Percentiles rank a stretch among this genome's conserved stretches.
Evolutionary conservation across 2,797 vertebrate genomes (phyloP).

Genomic region (Pagetopsis macropterus): DNA sequence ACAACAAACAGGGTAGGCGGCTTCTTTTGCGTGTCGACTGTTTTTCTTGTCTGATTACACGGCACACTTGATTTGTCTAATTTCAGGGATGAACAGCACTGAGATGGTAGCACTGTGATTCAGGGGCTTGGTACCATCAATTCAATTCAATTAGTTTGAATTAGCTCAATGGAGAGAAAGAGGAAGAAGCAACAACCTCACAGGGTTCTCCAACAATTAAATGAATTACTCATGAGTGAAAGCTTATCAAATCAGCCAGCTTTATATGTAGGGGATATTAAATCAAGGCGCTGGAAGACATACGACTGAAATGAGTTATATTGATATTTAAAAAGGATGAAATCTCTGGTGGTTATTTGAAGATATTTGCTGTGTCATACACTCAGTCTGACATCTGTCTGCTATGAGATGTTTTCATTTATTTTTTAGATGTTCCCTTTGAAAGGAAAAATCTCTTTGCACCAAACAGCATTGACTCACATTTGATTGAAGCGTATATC

Average conservation of each 20-base stretch:
- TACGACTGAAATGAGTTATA: slow-evolving; percentile 56
- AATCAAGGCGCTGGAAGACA: slow-evolving; percentile 67
- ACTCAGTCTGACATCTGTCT: slow-evolving; percentile 44
- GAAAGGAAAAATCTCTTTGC: slow-evolving; percentile 22
- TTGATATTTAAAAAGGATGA: slow-evolving; percentile 67
- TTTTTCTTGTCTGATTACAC: slow-evolving; percentile 72
- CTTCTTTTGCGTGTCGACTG: slow-evolving; percentile 54
- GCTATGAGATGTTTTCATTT: slow-evolving; percentile 44
- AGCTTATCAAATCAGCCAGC: slow-evolving; percentile 77
- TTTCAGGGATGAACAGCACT: slow-evolving; percentile 79
- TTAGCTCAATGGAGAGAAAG: slow-evolving; percentile 73
- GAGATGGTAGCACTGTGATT: slow-evolving; percentile 62
- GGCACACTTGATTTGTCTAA: slow-evolving; percentile 78
- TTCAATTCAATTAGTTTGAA: slow-evolving; percentile 82
- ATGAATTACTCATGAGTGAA: slow-evolving; percentile 80
- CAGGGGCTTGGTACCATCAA: slow-evolving; percentile 64
- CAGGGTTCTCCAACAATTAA: slow-evolving; percentile 72
- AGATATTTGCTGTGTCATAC: slow-evolving; percentile 53
- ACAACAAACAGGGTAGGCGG: slow-evolving; percentile 64
- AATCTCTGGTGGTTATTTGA: slow-evolving; percentile 60
- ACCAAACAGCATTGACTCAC: slow-evolving; percentile 14
- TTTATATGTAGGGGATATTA: slow-evolving; percentile 74
- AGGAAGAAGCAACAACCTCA: slow-evolving; percentile 64
- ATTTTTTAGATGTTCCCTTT: slow-evolving; percentile 39
- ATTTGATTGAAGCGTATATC: slow-evolving; percentile 42